Conservation (phyloP, 1,140 invertebrate species). For the Argopecten irradians region DNA sequence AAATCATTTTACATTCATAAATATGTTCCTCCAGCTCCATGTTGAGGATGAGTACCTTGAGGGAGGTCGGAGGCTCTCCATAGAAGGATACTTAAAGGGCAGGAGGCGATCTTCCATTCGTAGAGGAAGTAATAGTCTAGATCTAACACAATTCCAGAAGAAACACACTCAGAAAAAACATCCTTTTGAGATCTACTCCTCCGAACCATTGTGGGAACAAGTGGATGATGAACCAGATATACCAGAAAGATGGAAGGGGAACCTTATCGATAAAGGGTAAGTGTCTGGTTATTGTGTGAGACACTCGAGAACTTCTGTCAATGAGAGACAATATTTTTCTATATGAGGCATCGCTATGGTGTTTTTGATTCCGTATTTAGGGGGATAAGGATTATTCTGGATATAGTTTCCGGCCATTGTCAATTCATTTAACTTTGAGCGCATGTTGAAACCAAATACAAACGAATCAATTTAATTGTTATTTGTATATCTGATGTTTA, state of each 20-base stretch:
- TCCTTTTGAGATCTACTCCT: conserved; percentile 36
- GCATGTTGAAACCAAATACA: too few relatives aligned
- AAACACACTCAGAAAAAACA: neutral
- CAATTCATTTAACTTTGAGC: too few relatives aligned
- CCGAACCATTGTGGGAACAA: conserved; percentile 46
- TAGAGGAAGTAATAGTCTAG: conserved; percentile 34
- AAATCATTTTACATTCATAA: too few relatives aligned
- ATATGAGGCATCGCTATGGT: too few relatives aligned
- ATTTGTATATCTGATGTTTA: too few relatives aligned
- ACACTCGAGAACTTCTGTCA: too few relatives aligned
- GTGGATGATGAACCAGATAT: neutral
- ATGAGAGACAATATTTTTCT: too few relatives aligned
- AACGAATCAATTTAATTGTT: too few relatives aligned
- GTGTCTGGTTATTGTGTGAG: too few relatives aligned
- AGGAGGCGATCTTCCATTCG: conserved; percentile 26
- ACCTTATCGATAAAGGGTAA: neutral
- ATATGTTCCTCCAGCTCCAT: neutral
- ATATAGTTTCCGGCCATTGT: too few relatives aligned
- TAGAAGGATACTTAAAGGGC: conserved; percentile 40
- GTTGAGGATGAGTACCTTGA: neutral
- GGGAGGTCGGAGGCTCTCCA: neutral
- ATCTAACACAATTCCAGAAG: neutral
- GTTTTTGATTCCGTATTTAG: too few relatives aligned
- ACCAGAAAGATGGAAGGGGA: neutral
- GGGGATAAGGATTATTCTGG: too few relatives aligned